Conservation (phyloP, 2,797 vertebrate species). For the Rachycentron canadum region DNA sequence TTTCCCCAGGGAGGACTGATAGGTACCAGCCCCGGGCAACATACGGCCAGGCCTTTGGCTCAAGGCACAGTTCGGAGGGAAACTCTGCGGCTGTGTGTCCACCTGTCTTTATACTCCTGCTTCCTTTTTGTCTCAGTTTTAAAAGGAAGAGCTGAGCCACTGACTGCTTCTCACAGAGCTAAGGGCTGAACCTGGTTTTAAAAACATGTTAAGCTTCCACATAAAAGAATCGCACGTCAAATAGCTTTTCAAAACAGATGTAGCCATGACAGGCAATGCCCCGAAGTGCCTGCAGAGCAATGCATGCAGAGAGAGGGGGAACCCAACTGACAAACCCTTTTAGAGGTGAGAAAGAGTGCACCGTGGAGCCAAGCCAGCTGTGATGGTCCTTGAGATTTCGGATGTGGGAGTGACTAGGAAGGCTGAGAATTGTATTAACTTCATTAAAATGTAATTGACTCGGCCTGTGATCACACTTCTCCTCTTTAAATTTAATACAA, state of each 20-base stretch:
- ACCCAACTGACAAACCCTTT: conserved; percentile 39
- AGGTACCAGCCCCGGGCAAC: conserved; percentile 25
- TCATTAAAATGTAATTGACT: conserved; percentile 56
- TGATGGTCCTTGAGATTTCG: conserved; percentile 18
- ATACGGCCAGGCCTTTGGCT: conserved; percentile 18
- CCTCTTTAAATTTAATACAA: conserved; percentile 33
- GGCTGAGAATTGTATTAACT: conserved; percentile 25
- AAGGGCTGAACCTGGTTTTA: conserved; percentile 26
- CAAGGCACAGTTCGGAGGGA: conserved; percentile 23
- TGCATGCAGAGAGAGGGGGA: conserved; percentile 15
- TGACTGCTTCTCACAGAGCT: conserved; percentile 39
- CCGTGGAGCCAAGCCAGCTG: not conserved
- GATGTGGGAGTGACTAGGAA: conserved; percentile 10
- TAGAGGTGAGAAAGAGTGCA: conserved; percentile 32
- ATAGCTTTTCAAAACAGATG: conserved; percentile 51
- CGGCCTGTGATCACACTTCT: conserved; percentile 20
- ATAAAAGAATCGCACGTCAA: conserved; percentile 44
- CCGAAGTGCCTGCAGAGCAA: conserved; percentile 24
- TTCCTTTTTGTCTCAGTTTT: conserved; percentile 24
- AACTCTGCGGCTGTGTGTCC: conserved; percentile 27
- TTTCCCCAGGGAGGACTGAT: conserved; percentile 20
- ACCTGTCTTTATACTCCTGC: conserved; percentile 33
- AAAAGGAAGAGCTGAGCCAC: conserved; percentile 36
- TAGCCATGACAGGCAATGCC: conserved; percentile 35
- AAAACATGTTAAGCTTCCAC: conserved; percentile 31